phyloP scores from a whole-genome alignment of 1,140 invertebrate genomes.

The Ctenoplectra terminalis region DNA sequence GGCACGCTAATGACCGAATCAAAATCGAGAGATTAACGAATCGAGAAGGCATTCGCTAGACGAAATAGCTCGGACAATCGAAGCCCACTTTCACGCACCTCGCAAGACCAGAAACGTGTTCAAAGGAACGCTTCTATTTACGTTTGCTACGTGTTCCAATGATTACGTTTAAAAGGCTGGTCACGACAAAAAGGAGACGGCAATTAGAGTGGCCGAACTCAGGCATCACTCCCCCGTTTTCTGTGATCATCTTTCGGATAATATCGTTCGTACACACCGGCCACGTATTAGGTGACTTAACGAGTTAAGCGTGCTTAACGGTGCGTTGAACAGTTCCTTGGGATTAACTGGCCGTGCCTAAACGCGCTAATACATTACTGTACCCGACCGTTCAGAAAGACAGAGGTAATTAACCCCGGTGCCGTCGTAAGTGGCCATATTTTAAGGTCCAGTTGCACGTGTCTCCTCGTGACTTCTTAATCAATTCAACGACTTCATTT shows the following conservation, averaged over 20 bases:
- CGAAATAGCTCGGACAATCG: not conserved
- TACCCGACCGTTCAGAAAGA: constrained; percentile 66
- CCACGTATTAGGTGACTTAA: constrained; percentile 65
- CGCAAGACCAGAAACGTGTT: not conserved
- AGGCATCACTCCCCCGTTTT: not conserved
- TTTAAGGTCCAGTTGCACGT: constrained; percentile 67
- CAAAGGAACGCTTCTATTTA: constrained; percentile 7
- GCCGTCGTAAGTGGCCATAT: constrained; percentile 53
- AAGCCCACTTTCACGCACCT: not conserved
- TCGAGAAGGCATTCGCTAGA: no score
- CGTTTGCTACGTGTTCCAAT: not conserved
- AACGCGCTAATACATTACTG: constrained; percentile 77
- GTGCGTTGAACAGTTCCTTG: constrained; percentile 74
- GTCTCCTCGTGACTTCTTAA: constrained; percentile 60
- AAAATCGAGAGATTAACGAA: not conserved
- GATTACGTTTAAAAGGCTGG: not conserved
- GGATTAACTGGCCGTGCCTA: constrained; percentile 75
- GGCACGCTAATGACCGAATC: not conserved
- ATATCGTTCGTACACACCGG: constrained; percentile 35
- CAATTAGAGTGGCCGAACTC: constrained; percentile 46
- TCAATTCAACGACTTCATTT: constrained; percentile 57
- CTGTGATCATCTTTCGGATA: constrained; percentile 58
- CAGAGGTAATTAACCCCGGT: constrained; percentile 74
- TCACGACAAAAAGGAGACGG: constrained; percentile 7
- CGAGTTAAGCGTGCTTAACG: constrained; percentile 74